Evolutionary conservation across 2,113 vertebrate genomes (phyloP).

Genomic region (Corythoichthys haematopterus): DNA sequence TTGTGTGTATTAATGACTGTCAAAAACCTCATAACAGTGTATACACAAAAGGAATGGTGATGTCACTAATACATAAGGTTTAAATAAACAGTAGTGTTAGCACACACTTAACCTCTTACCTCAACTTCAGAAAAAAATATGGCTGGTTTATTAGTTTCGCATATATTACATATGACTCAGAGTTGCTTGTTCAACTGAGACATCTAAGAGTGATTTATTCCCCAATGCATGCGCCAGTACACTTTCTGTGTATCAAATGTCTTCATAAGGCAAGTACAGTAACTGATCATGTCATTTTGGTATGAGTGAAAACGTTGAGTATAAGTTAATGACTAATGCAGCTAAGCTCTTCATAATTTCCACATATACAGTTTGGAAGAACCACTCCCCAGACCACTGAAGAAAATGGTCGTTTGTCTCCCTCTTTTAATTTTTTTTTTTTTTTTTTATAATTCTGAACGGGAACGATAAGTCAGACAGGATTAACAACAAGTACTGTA

Average conservation of each 20-base stretch:
- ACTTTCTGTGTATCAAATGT: constrained; percentile 50
- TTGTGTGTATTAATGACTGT: too few relatives aligned
- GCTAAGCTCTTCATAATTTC: constrained; percentile 46
- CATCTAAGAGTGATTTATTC: not conserved
- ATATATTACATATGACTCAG: constrained; percentile 5
- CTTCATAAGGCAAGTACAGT: constrained; percentile 29
- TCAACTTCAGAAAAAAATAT: not conserved
- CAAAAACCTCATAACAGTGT: too few relatives aligned
- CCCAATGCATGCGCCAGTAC: constrained; percentile 23
- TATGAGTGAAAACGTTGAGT: not conserved
- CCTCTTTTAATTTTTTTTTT: too few relatives aligned
- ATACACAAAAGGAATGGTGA: not conserved
- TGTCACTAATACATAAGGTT: not conserved
- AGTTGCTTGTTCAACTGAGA: not conserved
- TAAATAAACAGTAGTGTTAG: not conserved
- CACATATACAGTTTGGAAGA: constrained; percentile 15
- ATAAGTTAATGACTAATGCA: constrained; percentile 16
- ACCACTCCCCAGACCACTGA: constrained; percentile 33
- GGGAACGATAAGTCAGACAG: constrained; percentile 2
- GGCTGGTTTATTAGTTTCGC: not conserved
- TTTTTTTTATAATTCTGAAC: not conserved
- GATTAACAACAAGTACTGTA: constrained; percentile 2
- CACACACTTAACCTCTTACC: not conserved
- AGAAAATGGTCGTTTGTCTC: constrained; percentile 4
- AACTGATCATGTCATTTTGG: constrained; percentile 1